Base-by-base conservation (phyloP, 2,113 vertebrate species). In the Barnardius zonarius region DNA sequence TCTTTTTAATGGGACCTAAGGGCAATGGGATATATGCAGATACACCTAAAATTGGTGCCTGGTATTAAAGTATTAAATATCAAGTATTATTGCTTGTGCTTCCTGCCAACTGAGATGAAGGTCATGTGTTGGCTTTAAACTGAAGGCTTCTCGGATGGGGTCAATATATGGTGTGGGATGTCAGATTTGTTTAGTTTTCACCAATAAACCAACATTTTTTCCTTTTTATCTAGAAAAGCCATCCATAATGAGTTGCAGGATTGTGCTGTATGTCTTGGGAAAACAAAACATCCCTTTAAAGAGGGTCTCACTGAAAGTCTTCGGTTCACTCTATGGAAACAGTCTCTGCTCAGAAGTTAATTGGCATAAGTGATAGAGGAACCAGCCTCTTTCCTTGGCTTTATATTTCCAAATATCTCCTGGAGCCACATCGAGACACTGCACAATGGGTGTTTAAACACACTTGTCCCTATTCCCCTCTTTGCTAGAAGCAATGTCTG, bases 101-200 rank as follows among this genome's bases (percentile, higher is more conserved):
- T 13, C 12, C 8, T 18, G 44, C 61, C 59, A 73, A 10, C 31
- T 17, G 37, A 87, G 61, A 59, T 66, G 72, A 89, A 88, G 44
- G 41, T 57, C 2, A 1, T 61, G 15, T 62, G 17, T n/a, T 81
- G 41, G 11, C 64, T 95, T 89, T 76, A 92, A 93, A 69, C 1
- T 55, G 72, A 82, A 84, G 28, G 8, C 24, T 92, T 90, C 74
- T 95, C 44, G 43, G n/a, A 74, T 31, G 25, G 69, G 61, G 67
- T 93, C 70, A 86, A 17, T 76, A 83, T 61, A 48, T 61, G 49
- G 31, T 57, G 35, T 91, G 66, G 39, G 70, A 85, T 95, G 88
- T 92, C 63, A 93, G 68, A 73, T 94, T 93, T 93, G 88, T 88
- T 96, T 84, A 44, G 49, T 88, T 94, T 91, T 79, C 41, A 88